Base-by-base conservation (phyloP, 2,888 invertebrate species). In the Nomada goodeniana region DNA sequence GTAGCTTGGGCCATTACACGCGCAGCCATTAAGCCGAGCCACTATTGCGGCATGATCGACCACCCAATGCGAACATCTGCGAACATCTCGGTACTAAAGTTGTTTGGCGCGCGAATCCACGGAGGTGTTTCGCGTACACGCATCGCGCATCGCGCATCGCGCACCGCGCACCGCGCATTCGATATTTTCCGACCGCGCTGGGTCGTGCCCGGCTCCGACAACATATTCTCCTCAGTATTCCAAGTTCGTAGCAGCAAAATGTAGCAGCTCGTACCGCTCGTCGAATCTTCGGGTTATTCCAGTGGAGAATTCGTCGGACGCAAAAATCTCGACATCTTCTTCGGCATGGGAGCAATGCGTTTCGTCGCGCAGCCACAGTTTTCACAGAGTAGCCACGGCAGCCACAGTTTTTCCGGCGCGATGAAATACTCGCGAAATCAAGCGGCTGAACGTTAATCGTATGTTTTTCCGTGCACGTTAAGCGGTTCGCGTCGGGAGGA, bases 21-120 rank as follows among this genome's bases (percentile, higher is more conserved):
- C 47, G 47, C 15, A 4, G 47, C 47, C 29, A 29, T 29, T 29
- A 29, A 29, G 29, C 29, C 29, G 5, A 42, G 9, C 53, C 15
- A 44, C 15, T 13, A 42, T 73, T 67, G 44, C 52, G 23, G 55
- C 60, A 26, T 47, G 47, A 55, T 65, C 59, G 80, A 71, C 80
- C 80, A 80, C 80, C 80, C 80, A 77, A 71, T 36, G 70, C 61
- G 77, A 36, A 1, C 23, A 59, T 29, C 50, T 36, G 70, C 61
- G 77, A 36, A 1, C 23, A 59, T 29, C 50, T 47, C 26, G 15
- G 50, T 23, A 15, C 55, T 64, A 69, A 75, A 60, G 55, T 15
- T 7, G 20, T 36, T 60, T 47, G n/a, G 70, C 60, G 15, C 47
- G 60, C 20, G 26, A 70, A 44, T 15, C 44, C 55, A 7, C 10